phyloP scores from a whole-genome alignment of 2,113 vertebrate species.

The Pluvianellus socialis region DNA sequence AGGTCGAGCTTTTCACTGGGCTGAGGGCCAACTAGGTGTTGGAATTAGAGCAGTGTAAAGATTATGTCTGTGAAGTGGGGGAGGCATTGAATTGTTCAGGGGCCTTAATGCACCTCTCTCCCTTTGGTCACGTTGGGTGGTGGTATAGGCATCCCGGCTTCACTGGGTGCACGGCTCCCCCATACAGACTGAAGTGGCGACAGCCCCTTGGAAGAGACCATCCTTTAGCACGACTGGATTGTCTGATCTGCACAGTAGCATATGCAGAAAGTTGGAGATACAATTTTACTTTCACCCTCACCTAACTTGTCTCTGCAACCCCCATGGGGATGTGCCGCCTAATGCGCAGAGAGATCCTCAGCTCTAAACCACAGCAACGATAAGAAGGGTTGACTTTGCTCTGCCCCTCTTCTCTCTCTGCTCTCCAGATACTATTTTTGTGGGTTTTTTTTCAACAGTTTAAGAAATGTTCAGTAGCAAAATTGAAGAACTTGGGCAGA shows the following conservation, averaged over 20 bases:
- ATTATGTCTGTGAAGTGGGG: not conserved
- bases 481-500: constrained; percentile 35
- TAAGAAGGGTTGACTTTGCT: not conserved
- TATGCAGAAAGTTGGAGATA: not conserved
- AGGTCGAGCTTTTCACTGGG: not conserved
- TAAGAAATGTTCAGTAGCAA: constrained; percentile 34
- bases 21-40: constrained; percentile 20
- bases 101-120: not conserved
- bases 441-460: not conserved
- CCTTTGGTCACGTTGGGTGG: accelerated
- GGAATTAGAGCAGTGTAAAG: constrained; percentile 23
- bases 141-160: not conserved
- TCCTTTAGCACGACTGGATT: not conserved
- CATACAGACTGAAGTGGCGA: not conserved
- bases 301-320: not conserved
- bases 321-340: not conserved
- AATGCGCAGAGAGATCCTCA: not conserved
- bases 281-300: not conserved
- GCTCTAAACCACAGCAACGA: not conserved
- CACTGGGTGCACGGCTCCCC: not conserved
- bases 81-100: not conserved
- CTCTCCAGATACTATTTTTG: not conserved
- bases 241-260: not conserved
- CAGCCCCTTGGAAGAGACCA: not conserved
- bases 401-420: not conserved